Percentiles rank a stretch among this genome's conserved stretches.
Evolutionary conservation across 2,113 vertebrate species (phyloP).

Genomic region (Ovis canadensis): DNA sequence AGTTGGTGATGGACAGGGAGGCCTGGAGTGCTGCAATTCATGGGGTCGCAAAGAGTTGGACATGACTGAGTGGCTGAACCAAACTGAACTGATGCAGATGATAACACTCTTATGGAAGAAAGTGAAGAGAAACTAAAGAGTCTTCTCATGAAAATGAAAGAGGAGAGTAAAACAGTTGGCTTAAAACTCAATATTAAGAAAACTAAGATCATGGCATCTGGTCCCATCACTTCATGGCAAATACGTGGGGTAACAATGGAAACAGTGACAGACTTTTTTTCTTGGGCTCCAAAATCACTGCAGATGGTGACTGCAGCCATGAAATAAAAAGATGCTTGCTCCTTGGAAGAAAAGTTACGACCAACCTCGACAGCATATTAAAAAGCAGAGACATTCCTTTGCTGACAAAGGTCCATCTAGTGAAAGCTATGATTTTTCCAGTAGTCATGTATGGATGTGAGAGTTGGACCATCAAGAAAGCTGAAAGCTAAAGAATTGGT

Average conservation of each 20-base stretch:
- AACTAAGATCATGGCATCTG: not conserved
- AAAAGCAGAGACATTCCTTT: not conserved
- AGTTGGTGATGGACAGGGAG: not conserved
- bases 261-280: not conserved
- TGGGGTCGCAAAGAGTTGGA: accelerated
- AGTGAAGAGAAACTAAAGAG: not conserved
- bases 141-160: not conserved
- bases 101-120: not conserved
- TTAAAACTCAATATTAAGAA: not conserved
- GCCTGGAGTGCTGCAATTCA: not conserved
- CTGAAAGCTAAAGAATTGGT: not conserved
- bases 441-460: not conserved
- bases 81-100: not conserved
- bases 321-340: not conserved
- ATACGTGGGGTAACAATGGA: not conserved
- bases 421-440: not conserved
- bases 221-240: not conserved
- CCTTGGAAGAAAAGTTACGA: not conserved
- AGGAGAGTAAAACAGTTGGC: not conserved
- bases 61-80: not conserved
- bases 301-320: not conserved
- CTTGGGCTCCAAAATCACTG: not conserved
- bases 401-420: not conserved
- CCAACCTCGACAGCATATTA: not conserved
- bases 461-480: not conserved